Conservation (phyloP, 2,797 vertebrate genomes). For the Enteromius anoplus region DNA sequence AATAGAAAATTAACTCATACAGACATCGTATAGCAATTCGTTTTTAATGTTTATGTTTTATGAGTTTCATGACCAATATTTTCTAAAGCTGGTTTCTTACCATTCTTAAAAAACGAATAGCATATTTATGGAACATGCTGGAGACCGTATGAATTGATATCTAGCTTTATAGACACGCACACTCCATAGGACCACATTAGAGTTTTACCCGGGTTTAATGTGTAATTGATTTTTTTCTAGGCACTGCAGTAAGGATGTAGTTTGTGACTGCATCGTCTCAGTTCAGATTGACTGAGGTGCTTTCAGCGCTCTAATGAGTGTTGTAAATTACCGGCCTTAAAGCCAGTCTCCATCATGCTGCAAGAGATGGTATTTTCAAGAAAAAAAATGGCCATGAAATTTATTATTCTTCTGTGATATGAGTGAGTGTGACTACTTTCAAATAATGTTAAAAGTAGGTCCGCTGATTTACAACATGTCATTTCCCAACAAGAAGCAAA, state of each 20-base stretch:
- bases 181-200: slow-evolving; percentile 15
- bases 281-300: slow-evolving; percentile 46
- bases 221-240: slow-evolving; percentile 45
- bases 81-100: neutral
- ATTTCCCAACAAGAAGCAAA: slow-evolving; percentile 53
- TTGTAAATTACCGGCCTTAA: slow-evolving; percentile 53
- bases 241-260: slow-evolving; percentile 22
- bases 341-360: slow-evolving; percentile 35
- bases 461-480: slow-evolving; percentile 53
- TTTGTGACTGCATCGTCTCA: slow-evolving; percentile 20
- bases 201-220: slow-evolving; percentile 37
- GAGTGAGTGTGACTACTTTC: slow-evolving; percentile 42
- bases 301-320: slow-evolving; percentile 50
- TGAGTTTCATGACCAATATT: neutral
- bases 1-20: neutral
- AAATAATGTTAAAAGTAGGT: slow-evolving; percentile 51
- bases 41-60: neutral
- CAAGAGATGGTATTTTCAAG: slow-evolving; percentile 33
- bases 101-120: neutral
- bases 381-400: slow-evolving; percentile 26
- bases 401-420: slow-evolving; percentile 48
- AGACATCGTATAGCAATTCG: neutral
- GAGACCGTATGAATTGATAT: slow-evolving; percentile 7
- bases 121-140: neutral
- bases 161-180: slow-evolving; percentile 26